A percentile compares a stretch with the other conserved stretches of the same genome.
Conservation (phyloP, 2,113 vertebrate genomes). For the Brachyhypopomus gauderio region DNA sequence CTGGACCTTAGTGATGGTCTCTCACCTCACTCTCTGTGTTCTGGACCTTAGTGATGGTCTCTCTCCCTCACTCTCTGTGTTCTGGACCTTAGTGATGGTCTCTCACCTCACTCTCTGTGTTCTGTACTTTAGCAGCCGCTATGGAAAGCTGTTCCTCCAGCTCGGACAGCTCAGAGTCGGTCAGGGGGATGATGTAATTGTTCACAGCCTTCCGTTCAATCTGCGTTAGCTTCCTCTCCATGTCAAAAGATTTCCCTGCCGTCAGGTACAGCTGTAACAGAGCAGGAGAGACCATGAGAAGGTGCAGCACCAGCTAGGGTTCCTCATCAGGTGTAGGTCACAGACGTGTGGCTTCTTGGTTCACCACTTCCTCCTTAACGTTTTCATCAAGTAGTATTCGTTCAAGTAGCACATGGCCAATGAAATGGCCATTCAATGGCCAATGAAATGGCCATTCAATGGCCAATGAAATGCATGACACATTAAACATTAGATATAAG, state of each 20-base stretch:
- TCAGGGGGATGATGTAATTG: constrained; percentile 63
- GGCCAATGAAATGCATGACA: too few species aligned
- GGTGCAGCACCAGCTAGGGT: background rate
- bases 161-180: constrained; percentile 84
- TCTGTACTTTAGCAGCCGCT: constrained; percentile 78
- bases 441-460: too few species aligned
- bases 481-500: too few species aligned
- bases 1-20: too few species aligned
- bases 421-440: too few species aligned
- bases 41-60: too few species aligned
- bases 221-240: constrained; percentile 65
- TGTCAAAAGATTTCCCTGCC: constrained; percentile 67
- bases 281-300: constrained; percentile 4
- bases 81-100: background rate
- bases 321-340: background rate
- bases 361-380: background rate
- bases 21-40: too few species aligned
- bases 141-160: constrained; percentile 87
- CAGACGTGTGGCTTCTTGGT: background rate
- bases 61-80: too few species aligned
- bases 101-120: constrained; percentile 78
- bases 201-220: constrained; percentile 69
- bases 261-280: constrained; percentile 78
- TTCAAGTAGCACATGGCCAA: background rate
- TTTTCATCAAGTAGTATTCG: background rate